Evolutionary conservation across 2,797 vertebrate genomes (phyloP).

Genomic region (Hirundo rustica): DNA sequence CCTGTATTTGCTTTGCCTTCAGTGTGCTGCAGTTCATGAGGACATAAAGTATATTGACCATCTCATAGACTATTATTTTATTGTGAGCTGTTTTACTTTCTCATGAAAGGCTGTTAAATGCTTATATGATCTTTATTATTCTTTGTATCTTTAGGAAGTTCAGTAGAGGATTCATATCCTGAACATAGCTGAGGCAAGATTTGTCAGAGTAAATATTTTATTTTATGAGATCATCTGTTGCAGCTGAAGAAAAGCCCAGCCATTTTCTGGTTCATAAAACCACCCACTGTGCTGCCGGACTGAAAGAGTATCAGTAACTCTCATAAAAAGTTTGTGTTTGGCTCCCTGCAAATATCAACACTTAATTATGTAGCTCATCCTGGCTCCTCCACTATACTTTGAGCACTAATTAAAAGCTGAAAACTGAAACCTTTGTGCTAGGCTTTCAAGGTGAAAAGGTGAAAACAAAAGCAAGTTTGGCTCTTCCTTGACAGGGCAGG

Average conservation of each 20-base stretch:
- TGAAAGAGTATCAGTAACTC: not conserved
- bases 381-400: not conserved
- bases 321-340: not conserved
- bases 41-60: not conserved
- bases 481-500: not conserved
- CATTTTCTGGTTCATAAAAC: not conserved
- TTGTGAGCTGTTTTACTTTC: not conserved
- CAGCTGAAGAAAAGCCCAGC: not conserved
- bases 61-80: not conserved
- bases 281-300: not conserved
- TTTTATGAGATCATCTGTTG: not conserved
- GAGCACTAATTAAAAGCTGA: not conserved
- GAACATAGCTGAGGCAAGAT: not conserved
- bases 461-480: not conserved
- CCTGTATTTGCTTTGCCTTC: not conserved
- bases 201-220: not conserved
- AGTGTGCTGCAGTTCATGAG: not conserved
- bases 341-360: not conserved
- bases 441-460: not conserved
- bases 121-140: not conserved
- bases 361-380: not conserved
- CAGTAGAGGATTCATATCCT: not conserved
- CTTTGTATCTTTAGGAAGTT: not conserved
- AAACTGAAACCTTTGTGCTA: not conserved
- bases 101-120: not conserved